Evolutionary conservation across 2,797 vertebrate genomes (phyloP), one percentile per base, ranked within the genome.

Genomic region (Chaetophractus vellerosus): DNA sequence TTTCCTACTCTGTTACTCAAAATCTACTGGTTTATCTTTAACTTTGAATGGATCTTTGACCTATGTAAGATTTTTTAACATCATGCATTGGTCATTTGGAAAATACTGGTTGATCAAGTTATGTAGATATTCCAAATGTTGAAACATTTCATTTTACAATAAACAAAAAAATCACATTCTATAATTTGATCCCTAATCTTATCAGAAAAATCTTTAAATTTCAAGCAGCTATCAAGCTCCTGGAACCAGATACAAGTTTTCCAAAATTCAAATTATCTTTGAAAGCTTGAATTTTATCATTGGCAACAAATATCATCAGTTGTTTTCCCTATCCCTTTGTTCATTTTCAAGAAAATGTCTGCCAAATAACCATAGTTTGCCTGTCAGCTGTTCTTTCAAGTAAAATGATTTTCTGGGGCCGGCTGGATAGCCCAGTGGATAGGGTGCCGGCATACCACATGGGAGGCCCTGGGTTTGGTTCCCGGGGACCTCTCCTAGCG

Each of bases 341-440:
- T 74, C 66, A 91, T 91, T 83, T 74, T 89, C 36, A 89, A 94
- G 59, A 90, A 84, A 89, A 64, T 82, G 66, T 90, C 12, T 87
- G 50, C 59, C 31, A 88, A 92, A 86, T 64, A 92, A 92, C n/a
- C n/a, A 63, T 26, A 68, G 72, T 21, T 82, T 93, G 23, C n/a
- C 19, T 52, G 41, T 69, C n/a, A n/a, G n/a, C n/a, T n/a, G n/a
- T n/a, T n/a, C 59, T 94, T 64, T 52, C 41, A 88, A 92, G 33
- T 81, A 74, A 93, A 81, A 72, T 12, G n/a, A n/a, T n/a, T n/a
- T n/a, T n/a, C n/a, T n/a, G n/a, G n/a, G n/a, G n/a, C n/a, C n/a
- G n/a, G n/a, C n/a, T n/a, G n/a, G n/a, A n/a, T n/a, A n/a, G n/a
- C n/a, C n/a, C n/a, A n/a, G n/a, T n/a, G n/a, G n/a, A n/a, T n/a